These are phyloP conservation scores for Apodemia duryi DNA, from an alignment of 2,888 invertebrate species.

Conservation along the genomic window DNA sequence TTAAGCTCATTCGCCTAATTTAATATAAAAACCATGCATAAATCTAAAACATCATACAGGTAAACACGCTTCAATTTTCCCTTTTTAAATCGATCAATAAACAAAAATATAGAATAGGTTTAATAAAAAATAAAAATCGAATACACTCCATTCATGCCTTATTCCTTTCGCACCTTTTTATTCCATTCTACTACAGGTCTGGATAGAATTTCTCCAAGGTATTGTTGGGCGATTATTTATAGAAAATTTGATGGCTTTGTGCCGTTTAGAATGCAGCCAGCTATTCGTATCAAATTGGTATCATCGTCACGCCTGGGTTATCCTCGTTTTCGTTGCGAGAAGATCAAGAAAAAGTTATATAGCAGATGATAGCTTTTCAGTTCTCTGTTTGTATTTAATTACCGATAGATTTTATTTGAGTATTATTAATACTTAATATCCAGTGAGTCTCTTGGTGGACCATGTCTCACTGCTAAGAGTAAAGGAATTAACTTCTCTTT, in stretches of 20 bases:
- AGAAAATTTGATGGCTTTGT: conserved; percentile 75
- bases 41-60: too few relatives aligned
- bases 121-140: not conserved
- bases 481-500: not conserved
- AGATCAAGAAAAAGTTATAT: not conserved
- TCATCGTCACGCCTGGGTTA: conserved; percentile 45
- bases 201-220: conserved; percentile 70
- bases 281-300: conserved; percentile 49
- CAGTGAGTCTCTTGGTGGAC: too few relatives aligned
- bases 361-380: not conserved
- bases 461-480: too few relatives aligned
- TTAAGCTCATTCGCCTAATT: too few relatives aligned
- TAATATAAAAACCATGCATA: too few relatives aligned
- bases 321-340: conserved; percentile 37
- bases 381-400: not conserved
- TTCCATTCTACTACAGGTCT: conserved; percentile 70
- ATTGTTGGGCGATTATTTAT: conserved; percentile 77
- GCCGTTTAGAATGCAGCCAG: conserved; percentile 53
- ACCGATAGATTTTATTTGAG: too few relatives aligned
- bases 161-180: conserved; percentile 55
- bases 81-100: too few relatives aligned
- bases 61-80: not conserved
- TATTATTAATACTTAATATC: too few relatives aligned
- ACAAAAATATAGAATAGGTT: not conserved
- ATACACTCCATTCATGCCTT: conserved; percentile 46